Percentiles rank a stretch among this genome's conserved stretches.
Evolutionary conservation across 2,888 invertebrate genomes (phyloP).

Genomic region (Microplitis manilae): DNA sequence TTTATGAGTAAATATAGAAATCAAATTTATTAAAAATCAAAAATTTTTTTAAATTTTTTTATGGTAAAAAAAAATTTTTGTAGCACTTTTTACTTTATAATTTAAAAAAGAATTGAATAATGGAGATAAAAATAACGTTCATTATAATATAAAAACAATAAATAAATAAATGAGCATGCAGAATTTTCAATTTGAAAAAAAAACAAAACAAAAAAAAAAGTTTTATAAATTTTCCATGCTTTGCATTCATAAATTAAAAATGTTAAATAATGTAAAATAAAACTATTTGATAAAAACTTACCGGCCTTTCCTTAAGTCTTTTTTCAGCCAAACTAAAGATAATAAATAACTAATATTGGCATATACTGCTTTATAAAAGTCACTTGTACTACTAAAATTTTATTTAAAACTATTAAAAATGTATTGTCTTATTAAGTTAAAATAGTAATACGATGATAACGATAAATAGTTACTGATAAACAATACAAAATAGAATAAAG

Average conservation of each 20-base stretch:
- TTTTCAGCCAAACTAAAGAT: background rate
- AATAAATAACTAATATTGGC: background rate
- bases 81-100: too few relatives aligned
- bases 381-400: background rate
- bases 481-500: constrained; percentile 12
- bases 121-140: too few relatives aligned
- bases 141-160: too few relatives aligned
- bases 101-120: too few relatives aligned
- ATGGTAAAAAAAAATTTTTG: too few relatives aligned
- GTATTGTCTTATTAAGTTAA: background rate
- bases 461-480: constrained; percentile 17
- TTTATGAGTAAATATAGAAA: too few relatives aligned
- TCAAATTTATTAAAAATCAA: too few relatives aligned
- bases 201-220: too few relatives aligned
- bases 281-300: constrained; percentile 1
- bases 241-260: background rate
- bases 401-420: background rate
- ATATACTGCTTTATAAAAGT: background rate
- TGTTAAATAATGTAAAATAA: background rate
- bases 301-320: background rate
- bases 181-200: too few relatives aligned
- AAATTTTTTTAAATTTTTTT: too few relatives aligned
- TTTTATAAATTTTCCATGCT: background rate
- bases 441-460: background rate
- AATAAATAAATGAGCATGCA: too few relatives aligned